Evolutionary conservation across 2,113 vertebrate genomes (phyloP), one percentile per base, ranked within the genome.

Genomic region (Scolopax mira): DNA sequence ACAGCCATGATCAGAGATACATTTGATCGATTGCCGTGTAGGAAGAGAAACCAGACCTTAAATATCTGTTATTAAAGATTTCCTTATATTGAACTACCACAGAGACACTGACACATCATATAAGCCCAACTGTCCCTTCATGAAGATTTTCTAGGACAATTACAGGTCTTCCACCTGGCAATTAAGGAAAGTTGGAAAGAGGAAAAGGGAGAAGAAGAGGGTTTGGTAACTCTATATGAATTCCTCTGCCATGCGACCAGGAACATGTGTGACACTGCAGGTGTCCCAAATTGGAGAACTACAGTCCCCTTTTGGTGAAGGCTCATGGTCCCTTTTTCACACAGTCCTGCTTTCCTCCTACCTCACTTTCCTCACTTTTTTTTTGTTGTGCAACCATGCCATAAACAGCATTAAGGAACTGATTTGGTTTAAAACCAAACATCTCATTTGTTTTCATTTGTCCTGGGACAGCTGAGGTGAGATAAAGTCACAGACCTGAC

Each of bases 161-260:
- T n/a, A n/a, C n/a, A n/a, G n/a, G 10, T 25, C 17, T 41, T 93
- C 82, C 58, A 72, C 41, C 9, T 83, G 46, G 27, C 3, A 8
- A 9, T n/a, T 73, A n/a, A 88, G 58, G 54, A 52, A 31, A 88
- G 27, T 3, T 88, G 46, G 33, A 85, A 16, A 71, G 18, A 72
- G 10, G 7, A 24, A 39, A 71, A 73, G 24, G 4, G 11, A 6
- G 16, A 66, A 79, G 41, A 65, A 39, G 11, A 64, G 9, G 6
- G 2, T 57, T 79, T 0, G 0, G 12, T 57, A 41, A 5, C 11
- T 60, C 19, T 58, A 2, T 21, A 27, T 12, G 9, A 61, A 48
- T 75, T 78, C 23, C 33, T 79, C 30, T 73, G 28, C 14, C 66
- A 16, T 2, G 3, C 25, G 49, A 17, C 25, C 31, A 72, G 49